phyloP scores from a whole-genome alignment of 2,113 vertebrate genomes.

The Arothron firmamentum region DNA sequence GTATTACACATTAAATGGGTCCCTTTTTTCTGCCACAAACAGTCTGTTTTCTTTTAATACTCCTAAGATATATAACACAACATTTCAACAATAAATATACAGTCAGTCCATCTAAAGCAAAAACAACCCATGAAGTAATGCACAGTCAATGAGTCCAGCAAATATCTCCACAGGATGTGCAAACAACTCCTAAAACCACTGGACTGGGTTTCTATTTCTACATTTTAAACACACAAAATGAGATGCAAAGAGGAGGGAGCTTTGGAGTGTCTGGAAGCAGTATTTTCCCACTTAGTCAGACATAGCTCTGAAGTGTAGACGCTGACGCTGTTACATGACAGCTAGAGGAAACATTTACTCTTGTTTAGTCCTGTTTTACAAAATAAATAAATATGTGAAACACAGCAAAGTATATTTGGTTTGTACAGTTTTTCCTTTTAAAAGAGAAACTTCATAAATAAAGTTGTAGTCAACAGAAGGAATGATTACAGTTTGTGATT shows the following conservation, averaged over 20 bases:
- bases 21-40: slow-evolving; percentile 35
- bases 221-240: slow-evolving; percentile 34
- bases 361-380: too few species aligned
- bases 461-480: too few species aligned
- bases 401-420: not conserved
- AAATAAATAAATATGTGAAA: not conserved
- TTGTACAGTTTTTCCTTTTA: too few species aligned
- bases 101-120: too few species aligned
- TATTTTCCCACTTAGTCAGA: slow-evolving; percentile 7
- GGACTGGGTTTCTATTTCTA: slow-evolving; percentile 38
- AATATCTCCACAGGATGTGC: slow-evolving; percentile 30
- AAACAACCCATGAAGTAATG: not conserved
- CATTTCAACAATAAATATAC: too few species aligned
- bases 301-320: not conserved
- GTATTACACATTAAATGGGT: slow-evolving; percentile 37
- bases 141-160: slow-evolving; percentile 13
- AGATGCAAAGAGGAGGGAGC: slow-evolving; percentile 16
- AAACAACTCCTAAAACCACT: slow-evolving; percentile 45
- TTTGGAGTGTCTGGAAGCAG: slow-evolving; percentile 3
- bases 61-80: not conserved
- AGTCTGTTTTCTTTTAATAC: slow-evolving; percentile 14
- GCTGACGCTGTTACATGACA: too few species aligned
- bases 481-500: too few species aligned
- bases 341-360: too few species aligned
- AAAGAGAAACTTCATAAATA: too few species aligned